Base-by-base conservation (phyloP, 2,797 vertebrate genomes). In the Carapus acus region DNA sequence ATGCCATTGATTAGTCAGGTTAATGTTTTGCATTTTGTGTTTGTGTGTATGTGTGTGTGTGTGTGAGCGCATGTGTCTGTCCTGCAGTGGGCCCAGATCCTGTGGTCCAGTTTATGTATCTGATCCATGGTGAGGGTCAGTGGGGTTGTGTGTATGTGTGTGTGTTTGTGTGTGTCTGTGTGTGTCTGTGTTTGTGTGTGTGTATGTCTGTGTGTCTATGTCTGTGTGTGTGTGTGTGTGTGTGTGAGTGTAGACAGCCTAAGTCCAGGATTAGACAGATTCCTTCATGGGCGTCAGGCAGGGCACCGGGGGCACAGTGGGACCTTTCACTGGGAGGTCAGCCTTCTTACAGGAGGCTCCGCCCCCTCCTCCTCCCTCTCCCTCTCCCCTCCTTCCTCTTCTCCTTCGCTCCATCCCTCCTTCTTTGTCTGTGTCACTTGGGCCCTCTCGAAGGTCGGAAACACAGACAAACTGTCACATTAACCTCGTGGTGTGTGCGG, bases 211-310 rank as follows among this genome's bases (percentile, higher is more conserved):
- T 54, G 20, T 37, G 31, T 54, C 41, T 44, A 44, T 55, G 37
- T 33, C 57, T 53, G 41, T 21, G 29, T 19, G 46, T 20, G 42
- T 12, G 48, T 40, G 47, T 18, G 19, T 29, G n/a, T 23, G 20
- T 34, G 29, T 1, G 11, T 36, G 21, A 34, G 29, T 48, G 36
- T 27, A 17, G 54, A 39, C 31, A 54, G 69, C 57, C 66, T 47
- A 58, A 69, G 56, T 67, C 56, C 31, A 54, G 71, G 78, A 86
- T 82, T 85, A 80, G 73, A 71, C 56, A 52, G 62, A 69, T 59
- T 65, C 74, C 58, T 72, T 73, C 71, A 68, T 69, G 62, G 71
- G 75, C 77, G 54, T 75, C 49, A 69, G 67, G 62, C 54, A 58
- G 41, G 44, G 52, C 39, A 49, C 51, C 43, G 27, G 47, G 58